Evolutionary conservation across 1,140 invertebrate genomes (phyloP).

Genomic region (Leucophenga varia): DNA sequence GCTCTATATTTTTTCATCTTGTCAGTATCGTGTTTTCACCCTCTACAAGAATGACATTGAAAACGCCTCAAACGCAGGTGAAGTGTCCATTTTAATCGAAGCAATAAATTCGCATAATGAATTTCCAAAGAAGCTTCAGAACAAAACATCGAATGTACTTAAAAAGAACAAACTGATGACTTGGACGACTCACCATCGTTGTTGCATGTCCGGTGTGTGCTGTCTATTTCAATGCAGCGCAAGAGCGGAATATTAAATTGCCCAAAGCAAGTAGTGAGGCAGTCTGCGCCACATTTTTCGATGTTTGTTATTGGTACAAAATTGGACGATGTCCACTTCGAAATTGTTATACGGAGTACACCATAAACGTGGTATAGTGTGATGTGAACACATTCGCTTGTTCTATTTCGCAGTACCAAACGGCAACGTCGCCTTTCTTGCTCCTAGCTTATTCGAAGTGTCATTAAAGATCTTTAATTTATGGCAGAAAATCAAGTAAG

Average conservation of each 20-base stretch:
- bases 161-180: too few relatives aligned
- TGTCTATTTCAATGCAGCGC: too few relatives aligned
- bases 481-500: constrained; percentile 53
- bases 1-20: too few relatives aligned
- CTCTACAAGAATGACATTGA: too few relatives aligned
- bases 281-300: constrained; percentile 45
- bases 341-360: too few relatives aligned
- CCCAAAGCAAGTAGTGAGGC: constrained; percentile 19
- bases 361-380: too few relatives aligned
- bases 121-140: constrained; percentile 43
- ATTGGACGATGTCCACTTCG: too few relatives aligned
- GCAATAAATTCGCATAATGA: constrained; percentile 54
- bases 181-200: too few relatives aligned
- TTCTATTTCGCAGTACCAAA: constrained; percentile 44
- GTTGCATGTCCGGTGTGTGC: too few relatives aligned
- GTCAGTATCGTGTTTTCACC: too few relatives aligned
- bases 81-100: constrained; percentile 53
- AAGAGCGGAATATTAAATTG: constrained; percentile 45
- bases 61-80: constrained; percentile 40
- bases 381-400: too few relatives aligned
- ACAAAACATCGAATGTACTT: constrained; percentile 16
- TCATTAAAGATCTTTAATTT: constrained; percentile 54
- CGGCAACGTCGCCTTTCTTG: constrained; percentile 23
- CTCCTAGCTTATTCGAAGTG: constrained; percentile 36
- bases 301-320: too few relatives aligned